phyloP scores from a whole-genome alignment of 92 coral and sea anemone species.

The Isaurus tuberculatus region DNA sequence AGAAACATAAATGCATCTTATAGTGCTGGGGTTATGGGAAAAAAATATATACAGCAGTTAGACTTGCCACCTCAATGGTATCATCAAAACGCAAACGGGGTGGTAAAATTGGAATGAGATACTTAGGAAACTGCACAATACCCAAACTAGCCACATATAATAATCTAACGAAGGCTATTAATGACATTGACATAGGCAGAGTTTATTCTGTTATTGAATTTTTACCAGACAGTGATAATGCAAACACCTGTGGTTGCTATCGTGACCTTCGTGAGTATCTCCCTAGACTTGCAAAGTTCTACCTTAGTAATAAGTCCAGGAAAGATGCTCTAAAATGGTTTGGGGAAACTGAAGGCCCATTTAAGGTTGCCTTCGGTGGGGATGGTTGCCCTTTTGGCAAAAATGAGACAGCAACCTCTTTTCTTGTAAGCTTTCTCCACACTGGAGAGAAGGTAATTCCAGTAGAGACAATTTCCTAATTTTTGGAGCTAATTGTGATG shows the following conservation, averaged over 20 bases:
- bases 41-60: conserved; percentile 60
- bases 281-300: conserved; percentile 67
- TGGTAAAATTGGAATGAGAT: conserved; percentile 43
- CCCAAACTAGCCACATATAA: conserved; percentile 65
- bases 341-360: conserved; percentile 13
- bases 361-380: conserved; percentile 11
- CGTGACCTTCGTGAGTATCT: conserved; percentile 70
- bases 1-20: not conserved
- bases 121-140: conserved; percentile 56
- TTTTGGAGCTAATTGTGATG: too few relatives aligned
- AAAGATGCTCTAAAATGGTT: conserved; percentile 11
- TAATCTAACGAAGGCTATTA: conserved; percentile 51
- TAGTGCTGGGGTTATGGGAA: conserved; percentile 62
- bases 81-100: conserved; percentile 39
- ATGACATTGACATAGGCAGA: conserved; percentile 60
- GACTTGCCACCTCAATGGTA: conserved; percentile 61
- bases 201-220: conserved; percentile 56
- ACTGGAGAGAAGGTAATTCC: conserved; percentile 4
- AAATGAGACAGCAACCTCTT: conserved; percentile 8
- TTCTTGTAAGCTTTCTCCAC: conserved; percentile 6
- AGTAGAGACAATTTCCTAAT: too few relatives aligned
- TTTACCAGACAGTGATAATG: conserved; percentile 37
- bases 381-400: conserved; percentile 11
- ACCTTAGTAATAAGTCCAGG: not conserved
- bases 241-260: conserved; percentile 55